phyloP scores from a whole-genome alignment of 2,113 vertebrate genomes.

The Anseranas semipalmata region DNA sequence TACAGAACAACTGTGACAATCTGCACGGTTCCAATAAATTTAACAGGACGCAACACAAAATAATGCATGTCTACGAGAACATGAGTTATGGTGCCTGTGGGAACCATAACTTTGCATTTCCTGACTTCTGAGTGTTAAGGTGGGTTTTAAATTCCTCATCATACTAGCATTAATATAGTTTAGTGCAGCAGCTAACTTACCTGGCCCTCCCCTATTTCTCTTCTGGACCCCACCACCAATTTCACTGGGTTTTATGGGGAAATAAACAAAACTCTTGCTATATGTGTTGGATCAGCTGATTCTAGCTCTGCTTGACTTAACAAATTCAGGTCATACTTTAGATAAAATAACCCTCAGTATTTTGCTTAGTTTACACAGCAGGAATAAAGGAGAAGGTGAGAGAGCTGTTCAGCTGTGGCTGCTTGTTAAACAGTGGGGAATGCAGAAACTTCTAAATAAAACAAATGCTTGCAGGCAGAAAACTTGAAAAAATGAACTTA shows the following conservation, averaged over 20 bases:
- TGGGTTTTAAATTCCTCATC: slow-evolving; percentile 36
- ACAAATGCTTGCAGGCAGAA: slow-evolving; percentile 5
- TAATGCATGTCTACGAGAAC: neutral
- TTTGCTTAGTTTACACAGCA: neutral
- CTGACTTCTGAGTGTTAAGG: slow-evolving; percentile 33
- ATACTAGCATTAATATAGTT: slow-evolving; percentile 1
- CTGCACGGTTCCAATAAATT: slow-evolving; percentile 43
- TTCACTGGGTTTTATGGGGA: neutral
- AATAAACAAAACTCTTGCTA: neutral
- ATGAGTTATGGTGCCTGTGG: slow-evolving; percentile 21
- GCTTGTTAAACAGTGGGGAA: slow-evolving; percentile 44
- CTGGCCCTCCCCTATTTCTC: neutral
- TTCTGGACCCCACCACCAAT: neutral
- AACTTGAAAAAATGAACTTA: slow-evolving; percentile 30
- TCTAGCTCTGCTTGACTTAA: neutral
- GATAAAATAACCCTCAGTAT: neutral
- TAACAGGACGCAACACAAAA: slow-evolving; percentile 51
- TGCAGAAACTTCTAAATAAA: slow-evolving; percentile 61
- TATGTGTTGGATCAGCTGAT: neutral
- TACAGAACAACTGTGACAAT: slow-evolving; percentile 19
- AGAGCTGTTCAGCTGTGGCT: neutral
- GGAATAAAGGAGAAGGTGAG: neutral
- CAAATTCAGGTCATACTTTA: neutral
- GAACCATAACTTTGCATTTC: slow-evolving; percentile 43
- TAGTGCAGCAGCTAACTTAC: neutral